phyloP scores from a whole-genome alignment of 2,888 invertebrate species.

The Ichneumoninae sp. region DNA sequence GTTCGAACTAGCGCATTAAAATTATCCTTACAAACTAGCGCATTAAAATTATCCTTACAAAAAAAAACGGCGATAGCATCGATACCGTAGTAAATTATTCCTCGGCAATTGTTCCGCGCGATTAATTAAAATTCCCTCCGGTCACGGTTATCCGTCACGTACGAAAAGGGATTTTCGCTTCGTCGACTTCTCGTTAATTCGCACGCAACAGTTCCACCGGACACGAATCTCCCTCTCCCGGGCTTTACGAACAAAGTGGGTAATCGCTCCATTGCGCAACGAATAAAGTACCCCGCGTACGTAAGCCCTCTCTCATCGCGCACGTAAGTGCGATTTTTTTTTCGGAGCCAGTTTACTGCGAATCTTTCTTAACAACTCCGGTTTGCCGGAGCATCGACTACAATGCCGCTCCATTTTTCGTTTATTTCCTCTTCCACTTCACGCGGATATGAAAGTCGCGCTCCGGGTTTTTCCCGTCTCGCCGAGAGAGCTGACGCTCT shows the following conservation, averaged over 20 bases:
- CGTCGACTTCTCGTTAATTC: constrained; percentile 30
- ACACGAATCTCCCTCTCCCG: neutral
- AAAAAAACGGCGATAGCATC: neutral
- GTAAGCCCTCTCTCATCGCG: neutral
- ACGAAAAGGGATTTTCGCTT: constrained; percentile 1
- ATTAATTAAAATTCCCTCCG: neutral
- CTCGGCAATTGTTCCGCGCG: neutral
- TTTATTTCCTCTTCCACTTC: neutral
- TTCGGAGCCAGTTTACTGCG: neutral
- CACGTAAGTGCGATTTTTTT: neutral
- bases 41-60: neutral
- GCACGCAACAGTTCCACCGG: constrained; percentile 36
- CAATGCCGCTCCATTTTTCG: neutral
- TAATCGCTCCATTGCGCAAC: constrained; percentile 37
- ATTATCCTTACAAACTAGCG: neutral
- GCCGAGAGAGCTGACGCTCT: neutral
- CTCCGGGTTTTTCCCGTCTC: neutral
- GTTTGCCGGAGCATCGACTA: neutral
- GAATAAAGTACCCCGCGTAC: constrained; percentile 18
- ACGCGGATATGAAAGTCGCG: constrained; percentile 2
- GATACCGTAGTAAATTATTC: neutral
- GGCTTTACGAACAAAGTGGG: constrained; percentile 9
- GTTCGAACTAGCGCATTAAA: neutral
- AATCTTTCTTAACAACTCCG: neutral
- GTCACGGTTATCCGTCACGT: too few species aligned